Evolutionary conservation across 2,797 vertebrate species (phyloP).

Genomic region (Lerista edwardsae): DNA sequence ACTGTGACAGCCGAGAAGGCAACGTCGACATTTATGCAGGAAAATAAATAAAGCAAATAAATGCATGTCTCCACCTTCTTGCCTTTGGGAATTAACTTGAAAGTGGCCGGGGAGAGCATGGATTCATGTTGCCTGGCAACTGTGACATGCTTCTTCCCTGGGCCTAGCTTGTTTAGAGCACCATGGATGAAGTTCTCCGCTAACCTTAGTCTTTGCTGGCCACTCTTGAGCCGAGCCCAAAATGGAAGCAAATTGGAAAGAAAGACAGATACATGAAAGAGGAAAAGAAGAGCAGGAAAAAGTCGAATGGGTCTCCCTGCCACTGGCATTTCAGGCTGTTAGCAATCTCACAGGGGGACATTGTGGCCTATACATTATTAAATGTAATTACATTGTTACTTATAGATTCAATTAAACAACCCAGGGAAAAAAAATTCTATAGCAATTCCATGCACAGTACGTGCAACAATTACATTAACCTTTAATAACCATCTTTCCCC

Average conservation of each 20-base stretch:
- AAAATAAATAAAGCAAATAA: not conserved
- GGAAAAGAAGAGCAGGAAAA: conserved; percentile 19
- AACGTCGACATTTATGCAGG: not conserved
- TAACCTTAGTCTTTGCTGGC: not conserved
- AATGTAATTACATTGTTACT: conserved; percentile 71
- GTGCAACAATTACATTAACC: conserved; percentile 65
- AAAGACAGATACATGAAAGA: conserved; percentile 12
- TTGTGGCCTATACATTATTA: conserved; percentile 57
- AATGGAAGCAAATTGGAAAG: conserved; percentile 22
- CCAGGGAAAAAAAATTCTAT: conserved; percentile 53
- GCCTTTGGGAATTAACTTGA: not conserved
- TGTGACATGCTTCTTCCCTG: not conserved
- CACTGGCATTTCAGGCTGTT: not conserved
- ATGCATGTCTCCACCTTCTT: not conserved
- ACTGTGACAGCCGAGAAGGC: no score
- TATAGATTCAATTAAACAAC: conserved; percentile 71
- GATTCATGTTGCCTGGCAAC: not conserved
- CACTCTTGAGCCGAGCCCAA: not conserved
- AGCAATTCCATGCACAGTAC: conserved; percentile 61
- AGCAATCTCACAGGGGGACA: conserved; percentile 33
- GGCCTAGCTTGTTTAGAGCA: not conserved
- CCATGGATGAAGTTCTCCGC: not conserved
- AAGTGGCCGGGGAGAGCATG: not conserved
- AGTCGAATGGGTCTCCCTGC: not conserved
- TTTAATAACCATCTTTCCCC: conserved; percentile 73